Base-by-base conservation (phyloP, 2,888 invertebrate species). In the Amphipoea lucens region DNA sequence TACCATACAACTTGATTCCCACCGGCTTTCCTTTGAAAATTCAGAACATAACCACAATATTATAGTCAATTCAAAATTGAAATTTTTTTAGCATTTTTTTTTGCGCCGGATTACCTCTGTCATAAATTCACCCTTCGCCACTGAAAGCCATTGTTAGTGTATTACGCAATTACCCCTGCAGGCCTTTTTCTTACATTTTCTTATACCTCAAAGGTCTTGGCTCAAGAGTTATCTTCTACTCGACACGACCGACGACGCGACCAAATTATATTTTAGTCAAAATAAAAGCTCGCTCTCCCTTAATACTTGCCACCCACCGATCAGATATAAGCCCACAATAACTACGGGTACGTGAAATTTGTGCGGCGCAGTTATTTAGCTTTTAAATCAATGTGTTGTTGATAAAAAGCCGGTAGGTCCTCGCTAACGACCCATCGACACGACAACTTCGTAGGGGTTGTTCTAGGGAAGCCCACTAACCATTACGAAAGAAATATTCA, bases 301-400 rank as follows among this genome's bases (percentile, higher is more conserved):
- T 77, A 78, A 40, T 0, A 54, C 77, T 87, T 84, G 69, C 42
- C 40, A 78, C 68, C 42, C 66, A 78, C 81, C 74, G 48, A 81
- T 81, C 81, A 80, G 78, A 89, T 86, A 89, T 82, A 83, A 85
- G 17, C 66, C 69, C 66, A 85, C 82, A 85, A 82, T 87, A 89
- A 88, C 88, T 67, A 83, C 77, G 74, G 76, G 85, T 86, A 89
- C 85, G 88, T 90, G 88, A 91, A 88, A 92, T 91, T 90, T 91
- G 92, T 92, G 90, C 87, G 88, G 74, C 76, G 76, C 88, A 91
- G 90, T 91, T 91, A 91, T 92, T 90, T 86, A 87, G 89, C 89
- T 89, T 91, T 92, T 92, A 92, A 94, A 94, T 94, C 94, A 94
- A 94, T 94, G 93, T 90, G 91, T 88, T 90, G 90, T 90, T 93